Conservation (phyloP, 1,140 invertebrate genomes). For the Ceratina calcarata region DNA sequence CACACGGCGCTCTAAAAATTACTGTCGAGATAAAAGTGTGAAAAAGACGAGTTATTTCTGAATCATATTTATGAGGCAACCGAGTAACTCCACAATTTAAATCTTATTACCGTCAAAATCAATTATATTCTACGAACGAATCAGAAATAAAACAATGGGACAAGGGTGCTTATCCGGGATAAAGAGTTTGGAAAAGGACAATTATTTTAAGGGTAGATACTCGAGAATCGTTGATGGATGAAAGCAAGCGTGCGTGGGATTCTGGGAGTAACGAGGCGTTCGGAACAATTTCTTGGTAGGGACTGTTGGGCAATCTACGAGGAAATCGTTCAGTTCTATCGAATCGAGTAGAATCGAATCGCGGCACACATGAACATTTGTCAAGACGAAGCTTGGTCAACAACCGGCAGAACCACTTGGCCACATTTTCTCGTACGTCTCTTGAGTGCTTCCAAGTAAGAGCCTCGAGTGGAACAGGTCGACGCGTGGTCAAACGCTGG, state of each 20-base stretch:
- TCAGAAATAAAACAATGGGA: neutral
- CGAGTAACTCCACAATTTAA: neutral
- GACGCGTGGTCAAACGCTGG: neutral
- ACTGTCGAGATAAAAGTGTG: neutral
- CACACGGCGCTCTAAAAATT: neutral
- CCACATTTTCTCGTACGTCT: conserved; percentile 30
- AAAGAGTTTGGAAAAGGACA: neutral
- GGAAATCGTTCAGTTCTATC: conserved; percentile 37
- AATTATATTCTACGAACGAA: neutral
- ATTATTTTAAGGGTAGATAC: too few species aligned
- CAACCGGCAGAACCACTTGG: conserved; percentile 18
- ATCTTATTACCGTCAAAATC: neutral
- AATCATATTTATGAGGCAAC: too few species aligned
- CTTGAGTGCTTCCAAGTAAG: conserved; percentile 7
- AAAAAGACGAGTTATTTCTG: neutral
- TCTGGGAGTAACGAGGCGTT: neutral
- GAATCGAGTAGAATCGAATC: conserved; percentile 47
- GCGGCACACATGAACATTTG: neutral
- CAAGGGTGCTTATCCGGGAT: too few species aligned
- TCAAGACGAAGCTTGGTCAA: conserved; percentile 37
- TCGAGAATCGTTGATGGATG: neutral
- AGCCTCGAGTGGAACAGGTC: conserved; percentile 26
- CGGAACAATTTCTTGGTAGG: conserved; percentile 51
- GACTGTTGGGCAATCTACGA: conserved; percentile 37
- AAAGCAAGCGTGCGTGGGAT: neutral